Conservation (phyloP, 2,113 vertebrate species). For the Blennius ocellaris region DNA sequence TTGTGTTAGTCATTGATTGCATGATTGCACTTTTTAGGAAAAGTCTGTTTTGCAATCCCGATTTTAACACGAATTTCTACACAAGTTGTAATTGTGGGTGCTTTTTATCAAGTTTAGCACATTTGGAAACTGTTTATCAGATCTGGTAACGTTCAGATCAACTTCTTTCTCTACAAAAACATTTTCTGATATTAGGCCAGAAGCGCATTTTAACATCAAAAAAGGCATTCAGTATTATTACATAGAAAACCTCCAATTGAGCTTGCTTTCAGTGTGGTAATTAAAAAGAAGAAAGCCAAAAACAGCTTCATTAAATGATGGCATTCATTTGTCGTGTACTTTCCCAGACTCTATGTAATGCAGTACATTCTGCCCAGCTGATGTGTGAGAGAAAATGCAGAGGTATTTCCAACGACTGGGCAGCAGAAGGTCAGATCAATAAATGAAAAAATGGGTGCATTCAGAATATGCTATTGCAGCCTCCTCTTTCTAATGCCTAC, state of each 20-base stretch:
- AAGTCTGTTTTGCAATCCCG: too few species aligned
- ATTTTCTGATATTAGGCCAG: too few species aligned
- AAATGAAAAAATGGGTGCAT: constrained; percentile 65
- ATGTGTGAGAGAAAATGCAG: constrained; percentile 48
- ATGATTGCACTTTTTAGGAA: too few species aligned
- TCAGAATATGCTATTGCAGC: constrained; percentile 59
- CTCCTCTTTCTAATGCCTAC: constrained; percentile 54
- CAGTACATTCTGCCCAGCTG: constrained; percentile 17
- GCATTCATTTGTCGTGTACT: constrained; percentile 12
- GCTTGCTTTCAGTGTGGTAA: neutral
- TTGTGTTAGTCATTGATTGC: too few species aligned
- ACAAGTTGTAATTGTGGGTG: too few species aligned
- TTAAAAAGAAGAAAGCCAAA: neutral
- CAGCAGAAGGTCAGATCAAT: constrained; percentile 80
- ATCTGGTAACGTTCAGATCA: too few species aligned
- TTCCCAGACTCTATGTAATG: constrained; percentile 12
- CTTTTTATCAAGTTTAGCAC: too few species aligned
- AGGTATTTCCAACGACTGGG: constrained; percentile 55
- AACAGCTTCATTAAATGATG: neutral
- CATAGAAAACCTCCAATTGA: neutral
- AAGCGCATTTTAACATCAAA: neutral
- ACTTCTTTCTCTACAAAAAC: too few species aligned
- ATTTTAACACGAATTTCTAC: too few species aligned
- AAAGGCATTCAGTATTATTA: neutral
- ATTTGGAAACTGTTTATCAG: too few species aligned